phyloP scores from a whole-genome alignment of 2,113 vertebrate species.

The Gobiocypris rarus region DNA sequence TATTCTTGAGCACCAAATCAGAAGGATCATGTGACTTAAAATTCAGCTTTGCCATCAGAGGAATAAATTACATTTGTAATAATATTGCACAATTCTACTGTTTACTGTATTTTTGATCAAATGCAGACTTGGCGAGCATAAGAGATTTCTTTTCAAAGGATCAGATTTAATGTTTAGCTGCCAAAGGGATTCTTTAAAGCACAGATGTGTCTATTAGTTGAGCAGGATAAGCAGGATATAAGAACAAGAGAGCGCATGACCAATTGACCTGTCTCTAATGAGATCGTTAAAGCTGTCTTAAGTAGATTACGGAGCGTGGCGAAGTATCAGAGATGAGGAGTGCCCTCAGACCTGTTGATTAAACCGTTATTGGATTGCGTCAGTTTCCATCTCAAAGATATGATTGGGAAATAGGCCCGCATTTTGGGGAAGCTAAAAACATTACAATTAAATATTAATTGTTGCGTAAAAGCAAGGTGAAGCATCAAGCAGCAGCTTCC shows the following conservation, averaged over 20 bases:
- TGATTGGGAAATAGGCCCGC: not conserved
- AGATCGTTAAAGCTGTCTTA: not conserved
- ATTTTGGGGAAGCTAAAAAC: not conserved
- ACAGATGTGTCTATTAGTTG: constrained; percentile 4
- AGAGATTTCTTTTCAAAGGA: not conserved
- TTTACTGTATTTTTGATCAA: not conserved
- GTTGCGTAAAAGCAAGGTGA: not conserved
- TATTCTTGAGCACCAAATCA: not conserved
- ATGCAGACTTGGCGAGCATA: not conserved
- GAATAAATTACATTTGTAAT: no score
- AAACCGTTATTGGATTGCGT: not conserved
- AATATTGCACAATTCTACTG: not conserved
- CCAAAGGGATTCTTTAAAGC: not conserved
- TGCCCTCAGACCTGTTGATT: not conserved
- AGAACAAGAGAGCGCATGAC: not conserved
- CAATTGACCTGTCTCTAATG: constrained; percentile 13
- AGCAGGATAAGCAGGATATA: constrained; percentile 22
- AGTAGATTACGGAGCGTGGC: constrained; percentile 24
- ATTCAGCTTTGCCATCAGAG: constrained; percentile 1
- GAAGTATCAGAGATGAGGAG: not conserved
- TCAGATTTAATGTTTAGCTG: not conserved
- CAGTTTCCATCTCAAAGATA: not conserved
- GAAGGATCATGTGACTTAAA: not conserved
- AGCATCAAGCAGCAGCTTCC: not conserved
- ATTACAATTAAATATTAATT: not conserved